phyloP scores from a whole-genome alignment of 2,888 invertebrate genomes.

The Pinctada fucata region DNA sequence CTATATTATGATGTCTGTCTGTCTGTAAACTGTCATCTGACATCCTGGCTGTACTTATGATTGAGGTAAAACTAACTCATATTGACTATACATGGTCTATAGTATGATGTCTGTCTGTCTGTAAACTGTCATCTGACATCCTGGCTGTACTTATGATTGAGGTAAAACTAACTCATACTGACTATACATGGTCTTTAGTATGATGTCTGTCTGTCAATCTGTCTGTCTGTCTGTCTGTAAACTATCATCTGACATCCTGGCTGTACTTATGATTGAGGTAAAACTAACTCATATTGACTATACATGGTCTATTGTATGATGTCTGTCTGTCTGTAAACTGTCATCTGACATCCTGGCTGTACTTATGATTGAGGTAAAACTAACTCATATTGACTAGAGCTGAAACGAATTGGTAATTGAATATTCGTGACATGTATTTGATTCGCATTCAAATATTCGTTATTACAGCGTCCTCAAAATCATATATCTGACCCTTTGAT shows the following conservation, averaged over 20 bases:
- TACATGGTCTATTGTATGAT: no score
- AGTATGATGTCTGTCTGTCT: slow-evolving; percentile 1
- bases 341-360: slow-evolving; percentile 68
- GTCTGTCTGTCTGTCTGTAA: slow-evolving; percentile 48
- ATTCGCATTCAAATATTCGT: no score
- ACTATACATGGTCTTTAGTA: no score
- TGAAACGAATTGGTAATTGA: no score
- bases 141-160: slow-evolving; percentile 70
- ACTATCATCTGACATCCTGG: slow-evolving; percentile 66
- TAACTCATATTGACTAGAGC: not conserved
- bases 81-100: no score
- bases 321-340: slow-evolving; percentile 5
- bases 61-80: slow-evolving; percentile 60
- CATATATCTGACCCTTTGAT: no score
- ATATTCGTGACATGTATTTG: no score
- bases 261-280: slow-evolving; percentile 71
- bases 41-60: slow-evolving; percentile 67
- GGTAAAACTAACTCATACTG: slow-evolving; percentile 49
- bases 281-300: not conserved
- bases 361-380: slow-evolving; percentile 69
- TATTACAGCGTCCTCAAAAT: no score
- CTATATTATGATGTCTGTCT: no score
- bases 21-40: slow-evolving; percentile 64
- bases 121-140: slow-evolving; percentile 66
- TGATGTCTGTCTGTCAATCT: not conserved